Conservation (phyloP, 1,140 invertebrate species). For the Nymphalis io region DNA sequence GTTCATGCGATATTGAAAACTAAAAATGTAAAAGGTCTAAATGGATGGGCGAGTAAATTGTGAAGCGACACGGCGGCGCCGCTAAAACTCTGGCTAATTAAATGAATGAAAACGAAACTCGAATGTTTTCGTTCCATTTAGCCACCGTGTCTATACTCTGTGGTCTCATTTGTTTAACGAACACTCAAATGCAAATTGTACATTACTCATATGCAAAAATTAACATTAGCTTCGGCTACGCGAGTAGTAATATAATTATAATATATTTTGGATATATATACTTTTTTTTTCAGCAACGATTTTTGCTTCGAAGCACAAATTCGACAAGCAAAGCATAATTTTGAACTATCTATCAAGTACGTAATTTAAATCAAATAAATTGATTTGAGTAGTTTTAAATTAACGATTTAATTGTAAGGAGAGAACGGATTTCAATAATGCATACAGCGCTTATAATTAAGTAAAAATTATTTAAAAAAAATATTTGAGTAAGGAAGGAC, state of each 20-base stretch:
- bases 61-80: constrained; percentile 64
- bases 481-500: constrained; percentile 1
- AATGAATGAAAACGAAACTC: constrained; percentile 77
- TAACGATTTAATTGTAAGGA: no score
- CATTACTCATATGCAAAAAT: constrained; percentile 24
- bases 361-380: no score
- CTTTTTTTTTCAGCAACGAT: neutral
- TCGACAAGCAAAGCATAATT: neutral
- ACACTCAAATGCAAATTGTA: constrained; percentile 21
- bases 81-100: constrained; percentile 74
- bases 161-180: constrained; percentile 42
- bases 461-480: neutral
- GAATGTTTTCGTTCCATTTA: constrained; percentile 77
- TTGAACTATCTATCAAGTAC: no score
- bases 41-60: constrained; percentile 54
- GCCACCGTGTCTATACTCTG: constrained; percentile 60
- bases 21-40: constrained; percentile 52
- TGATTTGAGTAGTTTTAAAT: no score
- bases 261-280: neutral
- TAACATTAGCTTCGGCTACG: constrained; percentile 1
- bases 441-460: no score
- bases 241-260: neutral
- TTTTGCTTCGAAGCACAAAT: neutral
- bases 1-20: constrained; percentile 24
- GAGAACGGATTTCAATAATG: no score